phyloP scores from a whole-genome alignment of 2,888 invertebrate species.

The Muscina levida region DNA sequence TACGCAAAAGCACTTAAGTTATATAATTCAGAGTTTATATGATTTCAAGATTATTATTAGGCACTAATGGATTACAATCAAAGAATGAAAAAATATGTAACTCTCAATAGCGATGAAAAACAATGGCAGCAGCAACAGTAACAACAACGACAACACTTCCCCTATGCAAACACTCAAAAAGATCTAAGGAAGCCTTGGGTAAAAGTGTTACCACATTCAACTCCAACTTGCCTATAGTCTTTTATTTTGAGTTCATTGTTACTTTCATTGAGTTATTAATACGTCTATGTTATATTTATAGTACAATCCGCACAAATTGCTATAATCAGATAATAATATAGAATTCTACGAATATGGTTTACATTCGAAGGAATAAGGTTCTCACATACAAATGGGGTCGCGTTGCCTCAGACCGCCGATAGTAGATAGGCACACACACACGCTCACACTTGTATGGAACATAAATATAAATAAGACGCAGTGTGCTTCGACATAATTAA shows the following conservation, averaged over 20 bases:
- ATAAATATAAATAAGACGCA: too few relatives aligned
- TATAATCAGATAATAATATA: slow-evolving; percentile 27
- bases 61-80: slow-evolving; percentile 50
- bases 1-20: slow-evolving; percentile 53
- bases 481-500: too few relatives aligned
- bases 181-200: too few relatives aligned
- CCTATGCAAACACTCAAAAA: neutral
- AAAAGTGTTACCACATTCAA: slow-evolving; percentile 1
- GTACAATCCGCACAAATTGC: neutral
- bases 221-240: neutral
- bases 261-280: neutral
- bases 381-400: too few relatives aligned
- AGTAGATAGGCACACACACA: too few relatives aligned
- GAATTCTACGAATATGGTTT: neutral
- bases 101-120: neutral
- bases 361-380: too few relatives aligned
- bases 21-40: slow-evolving; percentile 48
- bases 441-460: too few relatives aligned
- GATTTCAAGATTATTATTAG: slow-evolving; percentile 52
- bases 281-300: neutral
- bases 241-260: too few relatives aligned
- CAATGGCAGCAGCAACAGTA: neutral
- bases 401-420: too few relatives aligned
- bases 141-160: neutral
- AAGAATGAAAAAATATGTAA: neutral